Percentiles rank a stretch among this genome's conserved stretches.
Evolutionary conservation across 2,113 vertebrate genomes (phyloP).

Genomic region (Otis tarda): DNA sequence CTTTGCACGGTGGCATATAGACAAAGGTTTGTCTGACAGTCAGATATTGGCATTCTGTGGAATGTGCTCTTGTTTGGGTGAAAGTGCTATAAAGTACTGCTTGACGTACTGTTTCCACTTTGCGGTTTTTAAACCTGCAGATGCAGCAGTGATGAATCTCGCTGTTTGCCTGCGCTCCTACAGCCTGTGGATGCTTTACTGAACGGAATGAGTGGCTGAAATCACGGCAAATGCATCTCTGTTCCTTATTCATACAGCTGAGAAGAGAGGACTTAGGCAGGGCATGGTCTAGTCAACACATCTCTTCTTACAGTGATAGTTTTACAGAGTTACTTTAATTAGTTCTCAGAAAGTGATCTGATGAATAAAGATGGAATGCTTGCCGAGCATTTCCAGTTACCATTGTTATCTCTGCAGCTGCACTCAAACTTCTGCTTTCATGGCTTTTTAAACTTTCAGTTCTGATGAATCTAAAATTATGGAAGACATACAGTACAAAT

Average conservation of each 20-base stretch:
- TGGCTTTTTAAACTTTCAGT: background rate
- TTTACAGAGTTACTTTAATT: background rate
- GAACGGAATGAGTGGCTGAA: background rate
- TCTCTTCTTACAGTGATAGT: background rate
- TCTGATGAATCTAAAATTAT: background rate
- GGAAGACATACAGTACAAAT: background rate
- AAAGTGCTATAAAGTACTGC: background rate
- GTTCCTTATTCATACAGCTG: background rate
- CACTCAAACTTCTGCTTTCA: background rate
- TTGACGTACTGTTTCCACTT: background rate
- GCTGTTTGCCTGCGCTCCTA: background rate
- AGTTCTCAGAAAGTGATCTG: background rate
- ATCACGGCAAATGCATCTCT: background rate
- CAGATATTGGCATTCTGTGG: background rate
- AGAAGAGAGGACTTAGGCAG: background rate
- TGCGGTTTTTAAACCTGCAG: background rate
- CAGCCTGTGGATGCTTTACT: too few relatives aligned
- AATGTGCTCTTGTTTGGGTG: background rate
- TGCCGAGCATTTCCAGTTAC: background rate
- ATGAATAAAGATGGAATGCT: background rate
- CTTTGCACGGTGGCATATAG: background rate
- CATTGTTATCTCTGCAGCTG: background rate
- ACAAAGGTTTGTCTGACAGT: background rate
- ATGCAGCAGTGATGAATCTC: background rate
- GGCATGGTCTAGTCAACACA: fast-evolving